Conservation (phyloP, 2,888 invertebrate genomes). For the Trissonchulus latispiculum region DNA sequence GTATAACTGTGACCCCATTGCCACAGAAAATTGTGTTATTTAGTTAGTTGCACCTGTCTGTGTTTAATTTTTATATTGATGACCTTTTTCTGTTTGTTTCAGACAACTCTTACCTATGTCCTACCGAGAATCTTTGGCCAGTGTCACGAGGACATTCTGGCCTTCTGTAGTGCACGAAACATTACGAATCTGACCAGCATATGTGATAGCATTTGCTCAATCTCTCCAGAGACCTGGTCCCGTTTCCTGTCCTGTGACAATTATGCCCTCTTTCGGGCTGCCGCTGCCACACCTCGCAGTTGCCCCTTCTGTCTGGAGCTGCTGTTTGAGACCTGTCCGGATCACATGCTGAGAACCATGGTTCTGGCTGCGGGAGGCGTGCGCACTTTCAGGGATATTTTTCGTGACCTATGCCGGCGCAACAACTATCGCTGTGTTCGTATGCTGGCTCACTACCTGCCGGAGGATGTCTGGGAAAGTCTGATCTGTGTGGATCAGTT, state of each 20-base stretch:
- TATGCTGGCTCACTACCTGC: background rate
- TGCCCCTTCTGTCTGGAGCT: background rate
- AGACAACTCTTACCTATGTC: background rate
- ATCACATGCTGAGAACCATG: background rate
- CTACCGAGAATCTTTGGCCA: background rate
- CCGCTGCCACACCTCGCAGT: background rate
- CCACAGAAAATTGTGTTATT: too few relatives aligned
- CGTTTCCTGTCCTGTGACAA: background rate
- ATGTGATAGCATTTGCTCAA: background rate
- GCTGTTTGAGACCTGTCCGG: background rate
- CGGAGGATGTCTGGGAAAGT: background rate
- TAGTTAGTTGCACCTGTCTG: too few relatives aligned
- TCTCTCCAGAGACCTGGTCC: background rate
- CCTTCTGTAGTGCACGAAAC: background rate
- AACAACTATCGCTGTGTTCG: background rate
- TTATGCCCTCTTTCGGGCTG: background rate
- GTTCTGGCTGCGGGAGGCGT: background rate
- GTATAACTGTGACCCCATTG: too few relatives aligned
- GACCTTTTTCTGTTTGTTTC: background rate
- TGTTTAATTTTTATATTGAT: too few relatives aligned
- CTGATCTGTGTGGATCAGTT: background rate
- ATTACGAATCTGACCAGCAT: background rate
- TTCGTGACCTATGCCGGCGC: background rate
- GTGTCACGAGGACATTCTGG: background rate
- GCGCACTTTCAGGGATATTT: background rate